A percentile compares a stretch with the other conserved stretches of the same genome.
Conservation (phyloP, 2,888 invertebrate species). For the Andrena flavipes region DNA sequence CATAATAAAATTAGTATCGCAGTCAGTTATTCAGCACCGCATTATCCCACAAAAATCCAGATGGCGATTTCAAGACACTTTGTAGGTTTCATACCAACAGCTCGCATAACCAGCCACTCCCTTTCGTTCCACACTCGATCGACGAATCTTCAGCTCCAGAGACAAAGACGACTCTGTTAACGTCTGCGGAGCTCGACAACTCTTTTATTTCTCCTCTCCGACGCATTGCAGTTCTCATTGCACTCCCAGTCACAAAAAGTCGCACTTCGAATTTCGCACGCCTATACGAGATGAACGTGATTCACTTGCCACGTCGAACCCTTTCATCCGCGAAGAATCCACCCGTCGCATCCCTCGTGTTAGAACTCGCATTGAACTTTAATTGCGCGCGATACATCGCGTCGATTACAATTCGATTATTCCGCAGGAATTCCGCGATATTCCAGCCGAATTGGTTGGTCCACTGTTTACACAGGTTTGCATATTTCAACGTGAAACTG, state of each 20-base stretch:
- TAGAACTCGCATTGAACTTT: slow-evolving; percentile 33
- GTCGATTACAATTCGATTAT: slow-evolving; percentile 47
- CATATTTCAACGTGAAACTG: slow-evolving; percentile 34
- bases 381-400: slow-evolving; percentile 27
- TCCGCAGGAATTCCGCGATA: slow-evolving; percentile 33
- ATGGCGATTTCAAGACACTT: slow-evolving; percentile 10
- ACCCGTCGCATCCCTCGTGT: neutral
- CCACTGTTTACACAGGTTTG: slow-evolving; percentile 40
- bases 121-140: slow-evolving; percentile 35
- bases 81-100: neutral
- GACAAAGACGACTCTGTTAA: slow-evolving; percentile 47
- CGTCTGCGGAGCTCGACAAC: neutral
- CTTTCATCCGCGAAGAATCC: slow-evolving; percentile 22
- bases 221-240: neutral
- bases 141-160: slow-evolving; percentile 14
- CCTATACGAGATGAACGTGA: neutral
- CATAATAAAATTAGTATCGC: neutral
- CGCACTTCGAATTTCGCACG: slow-evolving; percentile 8
- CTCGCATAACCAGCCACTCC: neutral
- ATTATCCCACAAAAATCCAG: neutral
- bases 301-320: neutral
- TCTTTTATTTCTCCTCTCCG: neutral
- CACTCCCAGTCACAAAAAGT: neutral
- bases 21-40: neutral
- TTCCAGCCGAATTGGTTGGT: slow-evolving; percentile 14